These are phyloP conservation scores for Ormyrus nitidulus DNA, from an alignment of 2,888 invertebrate genomes.

Conservation along the genomic window DNA sequence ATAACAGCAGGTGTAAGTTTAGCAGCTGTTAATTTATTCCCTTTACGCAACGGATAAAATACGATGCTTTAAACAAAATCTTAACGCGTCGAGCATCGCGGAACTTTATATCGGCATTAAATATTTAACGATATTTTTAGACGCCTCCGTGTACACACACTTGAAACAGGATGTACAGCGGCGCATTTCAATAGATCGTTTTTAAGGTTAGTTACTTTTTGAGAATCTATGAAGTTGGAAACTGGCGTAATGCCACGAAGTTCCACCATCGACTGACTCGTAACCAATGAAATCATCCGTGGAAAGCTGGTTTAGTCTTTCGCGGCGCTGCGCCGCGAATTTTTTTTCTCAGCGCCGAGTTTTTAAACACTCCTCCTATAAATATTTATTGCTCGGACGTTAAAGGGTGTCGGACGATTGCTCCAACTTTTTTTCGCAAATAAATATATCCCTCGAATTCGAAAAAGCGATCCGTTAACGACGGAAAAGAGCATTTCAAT, in stretches of 20 bases:
- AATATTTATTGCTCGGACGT: conserved; percentile 5
- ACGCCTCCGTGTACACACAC: not conserved
- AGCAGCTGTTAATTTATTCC: no score
- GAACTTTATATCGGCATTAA: not conserved
- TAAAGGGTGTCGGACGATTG: not conserved
- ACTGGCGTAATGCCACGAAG: conserved; percentile 47
- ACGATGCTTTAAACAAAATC: no score
- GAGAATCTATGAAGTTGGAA: conserved; percentile 52
- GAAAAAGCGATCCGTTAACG: no score
- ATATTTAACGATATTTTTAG: not conserved
- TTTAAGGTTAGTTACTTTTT: conserved; percentile 52
- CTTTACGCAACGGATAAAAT: no score
- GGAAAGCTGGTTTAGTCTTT: conserved; percentile 36
- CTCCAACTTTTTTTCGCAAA: no score
- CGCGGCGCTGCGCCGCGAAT: conserved; percentile 2
- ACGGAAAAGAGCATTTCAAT: no score
- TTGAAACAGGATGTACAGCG: conserved; percentile 10
- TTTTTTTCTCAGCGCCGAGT: not conserved
- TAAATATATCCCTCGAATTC: no score
- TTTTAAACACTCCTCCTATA: conserved; percentile 5
- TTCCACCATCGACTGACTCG: conserved; percentile 37
- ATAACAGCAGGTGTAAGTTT: no score
- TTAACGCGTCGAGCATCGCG: no score
- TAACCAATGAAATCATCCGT: conserved; percentile 47
- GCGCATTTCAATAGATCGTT: conserved; percentile 36